These are phyloP conservation scores for Trilocha varians DNA, from an alignment of 2,888 invertebrate species.

Conservation along the genomic window DNA sequence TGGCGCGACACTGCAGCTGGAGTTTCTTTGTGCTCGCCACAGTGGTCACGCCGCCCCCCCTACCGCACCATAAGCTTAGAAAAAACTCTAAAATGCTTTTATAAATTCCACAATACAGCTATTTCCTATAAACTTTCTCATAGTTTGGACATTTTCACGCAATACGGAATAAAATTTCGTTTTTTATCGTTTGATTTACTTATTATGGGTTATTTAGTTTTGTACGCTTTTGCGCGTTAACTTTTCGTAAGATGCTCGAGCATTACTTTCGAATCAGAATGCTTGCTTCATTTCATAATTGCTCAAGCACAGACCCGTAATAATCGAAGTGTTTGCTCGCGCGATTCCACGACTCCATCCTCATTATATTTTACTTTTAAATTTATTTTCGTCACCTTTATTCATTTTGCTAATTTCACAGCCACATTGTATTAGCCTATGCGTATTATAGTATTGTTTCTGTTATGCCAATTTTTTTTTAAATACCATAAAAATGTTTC, in stretches of 20 bases:
- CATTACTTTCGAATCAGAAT: not conserved
- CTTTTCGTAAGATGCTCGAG: slow-evolving; percentile 34
- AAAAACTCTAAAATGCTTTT: slow-evolving; percentile 5
- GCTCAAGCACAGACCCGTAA: not conserved
- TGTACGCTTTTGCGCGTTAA: slow-evolving; percentile 55
- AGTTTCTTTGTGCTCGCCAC: slow-evolving; percentile 54
- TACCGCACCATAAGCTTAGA: slow-evolving; percentile 1
- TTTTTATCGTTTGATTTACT: slow-evolving; percentile 58
- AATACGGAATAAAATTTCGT: not conserved
- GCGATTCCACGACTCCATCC: not conserved
- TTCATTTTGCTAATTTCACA: slow-evolving; percentile 72
- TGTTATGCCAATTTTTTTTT: slow-evolving; percentile 63
- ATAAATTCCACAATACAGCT: slow-evolving; percentile 7
- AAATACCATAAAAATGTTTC: slow-evolving; percentile 63
- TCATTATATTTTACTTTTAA: not conserved
- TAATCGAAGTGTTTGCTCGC: not conserved
- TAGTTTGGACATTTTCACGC: not conserved
- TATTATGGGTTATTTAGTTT: slow-evolving; percentile 63
- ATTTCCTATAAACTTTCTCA: slow-evolving; percentile 30
- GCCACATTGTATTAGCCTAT: slow-evolving; percentile 74
- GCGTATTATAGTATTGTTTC: slow-evolving; percentile 71
- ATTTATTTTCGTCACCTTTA: slow-evolving; percentile 25
- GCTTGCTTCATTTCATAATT: not conserved
- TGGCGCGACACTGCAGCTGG: slow-evolving; percentile 44
- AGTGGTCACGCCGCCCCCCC: slow-evolving; percentile 26